Base-by-base conservation (phyloP, 2,113 vertebrate genomes). In the Verasper variegatus region DNA sequence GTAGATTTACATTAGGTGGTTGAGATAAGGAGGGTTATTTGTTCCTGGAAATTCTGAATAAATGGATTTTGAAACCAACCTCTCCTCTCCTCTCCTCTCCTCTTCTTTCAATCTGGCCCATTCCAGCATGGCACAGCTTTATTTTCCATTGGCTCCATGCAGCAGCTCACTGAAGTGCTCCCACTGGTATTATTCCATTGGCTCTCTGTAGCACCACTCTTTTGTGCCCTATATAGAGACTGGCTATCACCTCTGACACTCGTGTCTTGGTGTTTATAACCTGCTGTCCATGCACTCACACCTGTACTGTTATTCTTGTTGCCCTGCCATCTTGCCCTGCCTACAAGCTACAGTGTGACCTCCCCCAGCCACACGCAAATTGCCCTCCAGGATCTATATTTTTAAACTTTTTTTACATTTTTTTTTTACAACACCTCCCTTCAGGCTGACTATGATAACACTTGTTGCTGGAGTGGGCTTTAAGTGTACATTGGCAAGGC, bases 401-500 rank as follows among this genome's bases (percentile, higher is more conserved):
- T 87, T 78, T 71, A 68, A 52, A 47, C 71, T 54, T n/a, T n/a
- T n/a, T n/a, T n/a, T n/a, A 2, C 62, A 71, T 49, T 49, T 49
- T 49, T 49, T 76, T 80, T 86, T 89, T 81, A 81, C 69, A 80
- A 86, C 80, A 71, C 81, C 69, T 72, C 72, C 82, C 71, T 81
- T 23, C 54, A 51, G 69, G 73, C 66, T 57, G 74, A 80, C 86
- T 84, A 84, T 76, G 89, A 85, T 89, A 89, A 90, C 82, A 87
- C 82, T 86, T 83, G 88, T 68, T 68, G 70, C 81, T 74, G 76
- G 78, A 80, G 66, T 23, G 4, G 63, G 27, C 14, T 75, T 18
- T 35, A 57, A 75, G 83, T 90, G 82, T 90, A 85, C 65, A 58
- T 84, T 88, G 87, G 88, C 88, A 84, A 62, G 71, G 76, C 85